Base-by-base conservation (phyloP, 2,113 vertebrate species). In the Aegotheles bennettii region DNA sequence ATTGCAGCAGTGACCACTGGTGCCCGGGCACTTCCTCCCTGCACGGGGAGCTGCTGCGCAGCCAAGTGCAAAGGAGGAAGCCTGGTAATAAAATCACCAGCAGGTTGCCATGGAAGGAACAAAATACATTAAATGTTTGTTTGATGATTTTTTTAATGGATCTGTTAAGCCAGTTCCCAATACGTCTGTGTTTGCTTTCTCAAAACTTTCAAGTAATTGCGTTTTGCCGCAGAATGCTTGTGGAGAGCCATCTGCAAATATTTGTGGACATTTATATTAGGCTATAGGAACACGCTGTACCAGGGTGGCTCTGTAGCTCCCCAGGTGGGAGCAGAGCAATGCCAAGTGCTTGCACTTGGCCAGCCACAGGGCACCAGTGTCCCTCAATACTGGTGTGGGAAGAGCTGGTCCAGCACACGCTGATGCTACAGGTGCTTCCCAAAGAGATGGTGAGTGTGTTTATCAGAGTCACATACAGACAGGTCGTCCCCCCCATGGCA, bases 171-270 rank as follows among this genome's bases (percentile, higher is more conserved):
- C 90, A 17, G 84, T 54, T 79, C 87, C 81, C 87, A 63, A 4
- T 25, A n/a, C 87, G 87, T 92, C 38, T 10, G n/a, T 94, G 92
- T 97, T 95, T 96, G 89, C 89, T 87, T 67, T 87, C 84, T 68
- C 95, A 87, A 94, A 91, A 94, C 93, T 95, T 78, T 3, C 35
- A 53, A 36, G 93, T 78, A 74, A 84, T 89, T 93, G 84, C 28
- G 1, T 96, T 92, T 92, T 20, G 24, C 47, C 1, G 2, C 64
- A 36, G 91, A 67, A 65, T 31, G 63, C 48, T 77, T 13, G 71
- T 74, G 90, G 85, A 77, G 21, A 69, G 75, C 54, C 38, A 8
- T 59, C 45, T 61, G 83, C 94, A 95, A 90, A 94, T 93, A 94
- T 88, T 93, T 90, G 90, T 93, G 95, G 75, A 65, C 68, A 16